Evolutionary conservation across 2,113 vertebrate genomes (phyloP).

Genomic region (Crotophaga sulcirostris): DNA sequence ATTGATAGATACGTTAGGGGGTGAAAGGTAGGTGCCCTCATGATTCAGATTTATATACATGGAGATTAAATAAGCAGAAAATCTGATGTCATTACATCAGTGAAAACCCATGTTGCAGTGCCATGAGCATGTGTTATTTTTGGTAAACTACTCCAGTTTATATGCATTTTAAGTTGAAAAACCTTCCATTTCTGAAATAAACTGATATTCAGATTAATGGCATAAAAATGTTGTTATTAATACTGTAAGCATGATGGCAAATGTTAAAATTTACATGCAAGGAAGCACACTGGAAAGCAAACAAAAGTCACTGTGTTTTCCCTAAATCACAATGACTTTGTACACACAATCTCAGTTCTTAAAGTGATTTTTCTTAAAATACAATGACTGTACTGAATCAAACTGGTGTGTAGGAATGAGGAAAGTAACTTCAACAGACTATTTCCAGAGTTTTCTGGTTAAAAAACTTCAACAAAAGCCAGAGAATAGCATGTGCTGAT

Average conservation of each 20-base stretch:
- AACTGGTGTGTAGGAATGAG: background rate
- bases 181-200: background rate
- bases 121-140: accelerated
- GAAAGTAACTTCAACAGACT: background rate
- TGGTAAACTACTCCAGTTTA: background rate
- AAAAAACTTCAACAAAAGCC: background rate
- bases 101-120: background rate
- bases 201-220: background rate
- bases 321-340: background rate
- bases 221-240: accelerated
- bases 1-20: background rate
- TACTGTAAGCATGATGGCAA: background rate
- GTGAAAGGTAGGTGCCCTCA: background rate
- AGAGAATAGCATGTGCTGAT: background rate
- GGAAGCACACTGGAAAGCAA: background rate
- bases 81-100: background rate
- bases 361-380: background rate
- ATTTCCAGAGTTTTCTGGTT: background rate
- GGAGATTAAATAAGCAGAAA: background rate
- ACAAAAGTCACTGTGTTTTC: background rate
- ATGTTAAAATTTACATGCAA: background rate
- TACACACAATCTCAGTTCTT: accelerated
- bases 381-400: background rate
- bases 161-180: background rate
- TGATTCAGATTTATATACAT: background rate